phyloP scores from a whole-genome alignment of 2,888 invertebrate genomes.

The Drosophila hamatofila region DNA sequence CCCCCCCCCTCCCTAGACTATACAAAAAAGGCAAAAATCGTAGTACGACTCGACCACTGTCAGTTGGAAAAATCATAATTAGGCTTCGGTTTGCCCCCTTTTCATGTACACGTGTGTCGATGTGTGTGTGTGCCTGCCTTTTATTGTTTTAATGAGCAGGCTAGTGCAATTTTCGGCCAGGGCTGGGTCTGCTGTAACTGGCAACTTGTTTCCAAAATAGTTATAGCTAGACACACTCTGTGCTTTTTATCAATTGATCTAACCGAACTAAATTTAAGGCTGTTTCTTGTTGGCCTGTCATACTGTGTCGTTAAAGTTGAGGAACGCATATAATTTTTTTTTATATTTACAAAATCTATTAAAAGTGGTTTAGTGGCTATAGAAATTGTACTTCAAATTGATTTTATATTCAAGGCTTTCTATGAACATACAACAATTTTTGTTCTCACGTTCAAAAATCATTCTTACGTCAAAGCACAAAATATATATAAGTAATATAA shows the following conservation, averaged over 20 bases:
- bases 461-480: background rate
- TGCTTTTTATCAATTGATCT: background rate
- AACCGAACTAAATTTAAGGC: background rate
- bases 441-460: no score
- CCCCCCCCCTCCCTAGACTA: background rate
- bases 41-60: slow-evolving; percentile 61
- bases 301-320: no score
- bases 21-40: slow-evolving; percentile 21
- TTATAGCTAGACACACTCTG: background rate
- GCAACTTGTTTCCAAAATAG: background rate
- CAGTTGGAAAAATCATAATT: slow-evolving; percentile 76
- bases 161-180: slow-evolving; percentile 60
- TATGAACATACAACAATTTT: no score
- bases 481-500: background rate
- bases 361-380: no score
- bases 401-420: no score
- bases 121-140: slow-evolving; percentile 53
- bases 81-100: slow-evolving; percentile 53
- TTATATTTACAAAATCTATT: no score
- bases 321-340: no score
- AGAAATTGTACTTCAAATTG: no score
- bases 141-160: slow-evolving; percentile 80
- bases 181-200: background rate
- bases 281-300: no score
- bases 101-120: slow-evolving; percentile 1